phyloP scores from a whole-genome alignment of 2,888 invertebrate genomes.

The Heliconius aoede region DNA sequence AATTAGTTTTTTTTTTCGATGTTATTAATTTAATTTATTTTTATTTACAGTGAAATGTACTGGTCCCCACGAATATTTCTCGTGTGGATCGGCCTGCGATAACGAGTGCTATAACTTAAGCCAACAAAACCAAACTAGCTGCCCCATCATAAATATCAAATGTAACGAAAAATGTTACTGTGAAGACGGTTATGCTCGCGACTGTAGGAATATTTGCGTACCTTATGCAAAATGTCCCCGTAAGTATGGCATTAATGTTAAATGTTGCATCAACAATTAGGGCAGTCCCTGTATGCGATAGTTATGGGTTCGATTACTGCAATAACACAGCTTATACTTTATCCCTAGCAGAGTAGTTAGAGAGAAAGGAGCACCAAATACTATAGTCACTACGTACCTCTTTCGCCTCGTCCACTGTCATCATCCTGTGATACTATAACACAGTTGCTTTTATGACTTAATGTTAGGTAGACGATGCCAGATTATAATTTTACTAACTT shows the following conservation, averaged over 20 bases:
- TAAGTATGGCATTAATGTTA: conserved; percentile 37
- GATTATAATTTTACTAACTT: too few relatives aligned
- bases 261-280: not conserved
- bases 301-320: too few relatives aligned
- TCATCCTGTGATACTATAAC: not conserved
- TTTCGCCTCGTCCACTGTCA: too few relatives aligned
- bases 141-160: conserved; percentile 56
- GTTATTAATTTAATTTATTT: not conserved
- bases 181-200: conserved; percentile 56
- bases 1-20: not conserved
- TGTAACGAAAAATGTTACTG: conserved; percentile 62
- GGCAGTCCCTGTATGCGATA: too few relatives aligned
- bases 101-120: conserved; percentile 59
- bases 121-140: conserved; percentile 55
- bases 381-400: too few relatives aligned
- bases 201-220: conserved; percentile 53
- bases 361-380: too few relatives aligned
- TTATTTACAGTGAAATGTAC: conserved; percentile 53
- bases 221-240: conserved; percentile 50
- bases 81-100: conserved; percentile 63
- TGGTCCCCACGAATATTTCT: conserved; percentile 56
- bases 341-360: too few relatives aligned
- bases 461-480: too few relatives aligned
- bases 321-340: too few relatives aligned
- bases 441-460: not conserved